phyloP scores from a whole-genome alignment of 2,888 invertebrate genomes.

The Osedax fenrisi region DNA sequence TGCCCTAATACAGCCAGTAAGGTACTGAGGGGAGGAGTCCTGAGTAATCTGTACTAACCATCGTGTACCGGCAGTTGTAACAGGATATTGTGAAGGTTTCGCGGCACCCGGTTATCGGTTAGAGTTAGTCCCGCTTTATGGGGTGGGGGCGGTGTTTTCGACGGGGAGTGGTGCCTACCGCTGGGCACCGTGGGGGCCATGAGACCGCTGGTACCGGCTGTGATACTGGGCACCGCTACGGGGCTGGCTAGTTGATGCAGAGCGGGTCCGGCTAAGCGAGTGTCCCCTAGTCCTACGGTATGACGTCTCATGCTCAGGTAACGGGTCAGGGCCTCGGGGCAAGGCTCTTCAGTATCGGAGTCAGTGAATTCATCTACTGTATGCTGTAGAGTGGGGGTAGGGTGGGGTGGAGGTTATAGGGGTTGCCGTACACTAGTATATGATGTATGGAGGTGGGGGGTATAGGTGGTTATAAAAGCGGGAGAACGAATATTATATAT shows the following conservation, averaged over 20 bases:
- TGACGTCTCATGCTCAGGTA: slow-evolving; percentile 65
- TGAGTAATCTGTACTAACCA: too few relatives aligned
- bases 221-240: background rate
- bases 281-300: slow-evolving; percentile 79
- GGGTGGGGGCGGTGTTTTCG: background rate
- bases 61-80: background rate
- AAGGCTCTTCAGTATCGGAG: slow-evolving; percentile 49
- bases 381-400: slow-evolving; percentile 40
- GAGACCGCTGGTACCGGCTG: background rate
- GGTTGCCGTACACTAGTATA: too few relatives aligned
- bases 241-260: background rate
- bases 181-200: background rate
- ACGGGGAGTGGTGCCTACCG: background rate
- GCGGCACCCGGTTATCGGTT: background rate
- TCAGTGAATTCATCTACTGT: slow-evolving; percentile 28
- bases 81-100: background rate
- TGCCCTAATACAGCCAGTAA: too few relatives aligned
- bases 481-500: too few relatives aligned
- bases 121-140: too few relatives aligned
- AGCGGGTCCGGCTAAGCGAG: slow-evolving; percentile 63
- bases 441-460: too few relatives aligned
- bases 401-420: slow-evolving; percentile 32
- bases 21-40: too few relatives aligned
- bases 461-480: too few relatives aligned
- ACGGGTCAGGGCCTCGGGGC: slow-evolving; percentile 50